Conservation (phyloP, 2,113 vertebrate genomes). For the Harpagus bidentatus region DNA sequence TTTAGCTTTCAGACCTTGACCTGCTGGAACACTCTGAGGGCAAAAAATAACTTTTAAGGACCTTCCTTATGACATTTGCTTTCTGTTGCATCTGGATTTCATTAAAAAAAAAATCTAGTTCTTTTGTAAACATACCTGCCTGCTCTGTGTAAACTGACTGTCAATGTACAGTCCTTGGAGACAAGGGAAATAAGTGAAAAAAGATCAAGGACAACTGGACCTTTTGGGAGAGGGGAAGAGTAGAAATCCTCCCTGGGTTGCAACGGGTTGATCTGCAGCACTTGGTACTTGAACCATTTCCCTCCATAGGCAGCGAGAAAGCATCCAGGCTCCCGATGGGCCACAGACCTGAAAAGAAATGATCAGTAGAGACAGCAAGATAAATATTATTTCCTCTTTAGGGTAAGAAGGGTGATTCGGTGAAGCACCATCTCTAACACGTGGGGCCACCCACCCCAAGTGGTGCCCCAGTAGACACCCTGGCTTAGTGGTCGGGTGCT, state of each 20-base stretch:
- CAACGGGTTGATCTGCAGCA: neutral
- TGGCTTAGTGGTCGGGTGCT: neutral
- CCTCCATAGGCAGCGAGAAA: neutral
- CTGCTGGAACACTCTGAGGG: neutral
- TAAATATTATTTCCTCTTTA: neutral
- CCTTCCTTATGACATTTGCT: neutral
- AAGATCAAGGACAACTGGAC: neutral
- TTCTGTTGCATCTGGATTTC: neutral
- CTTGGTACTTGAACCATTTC: neutral
- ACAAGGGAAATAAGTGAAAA: neutral
- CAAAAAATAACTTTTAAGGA: neutral
- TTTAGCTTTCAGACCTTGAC: neutral
- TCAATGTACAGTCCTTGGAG: neutral
- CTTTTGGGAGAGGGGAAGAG: neutral
- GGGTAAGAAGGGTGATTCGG: neutral
- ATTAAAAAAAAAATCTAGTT: neutral
- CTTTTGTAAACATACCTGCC: neutral
- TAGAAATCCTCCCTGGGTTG: neutral
- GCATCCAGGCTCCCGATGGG: neutral
- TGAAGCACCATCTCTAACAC: neutral
- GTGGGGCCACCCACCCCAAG: neutral
- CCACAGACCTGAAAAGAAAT: neutral
- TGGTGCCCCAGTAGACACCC: no score
- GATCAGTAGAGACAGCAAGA: rapidly evolving
- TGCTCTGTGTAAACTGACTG: neutral